These are phyloP conservation scores for Laspeyria flexula DNA, from an alignment of 2,888 invertebrate genomes.

Conservation along the genomic window DNA sequence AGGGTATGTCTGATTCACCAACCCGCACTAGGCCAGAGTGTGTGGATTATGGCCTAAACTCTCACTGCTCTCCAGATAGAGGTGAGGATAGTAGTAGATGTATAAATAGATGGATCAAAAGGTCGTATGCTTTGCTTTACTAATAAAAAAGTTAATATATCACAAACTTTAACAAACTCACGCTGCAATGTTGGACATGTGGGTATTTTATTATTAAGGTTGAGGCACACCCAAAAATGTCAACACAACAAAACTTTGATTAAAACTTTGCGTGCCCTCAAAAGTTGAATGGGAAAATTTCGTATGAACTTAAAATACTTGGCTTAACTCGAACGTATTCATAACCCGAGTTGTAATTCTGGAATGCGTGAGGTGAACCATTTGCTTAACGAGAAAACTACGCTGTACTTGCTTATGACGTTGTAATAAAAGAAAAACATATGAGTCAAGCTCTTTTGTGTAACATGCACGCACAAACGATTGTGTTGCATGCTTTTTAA, in stretches of 20 bases:
- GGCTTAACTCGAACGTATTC: conserved; percentile 22
- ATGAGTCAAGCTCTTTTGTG: background rate
- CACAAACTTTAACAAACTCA: conserved; percentile 15
- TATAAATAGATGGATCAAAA: too few relatives aligned
- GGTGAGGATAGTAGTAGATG: too few relatives aligned
- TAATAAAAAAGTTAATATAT: background rate
- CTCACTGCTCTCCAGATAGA: too few relatives aligned
- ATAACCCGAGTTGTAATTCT: conserved; percentile 24
- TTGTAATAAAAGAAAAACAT: conserved; percentile 5
- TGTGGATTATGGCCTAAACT: too few relatives aligned
- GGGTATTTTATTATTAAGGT: conserved; percentile 35
- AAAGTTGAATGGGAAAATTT: conserved; percentile 39
- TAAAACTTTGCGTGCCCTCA: conserved; percentile 30
- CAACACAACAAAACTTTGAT: conserved; percentile 42
- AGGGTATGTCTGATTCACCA: too few relatives aligned
- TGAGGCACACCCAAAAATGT: conserved; percentile 34
- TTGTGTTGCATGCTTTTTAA: too few relatives aligned
- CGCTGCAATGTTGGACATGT: conserved; percentile 14
- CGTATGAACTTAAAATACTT: conserved; percentile 32
- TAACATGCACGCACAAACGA: background rate
- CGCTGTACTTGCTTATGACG: background rate
- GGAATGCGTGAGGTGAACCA: conserved; percentile 15
- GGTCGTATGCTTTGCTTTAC: too few relatives aligned
- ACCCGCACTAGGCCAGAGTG: too few relatives aligned
- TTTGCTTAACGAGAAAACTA: conserved; percentile 25